These are phyloP conservation scores for Melanocharis versteri DNA, from an alignment of 2,113 vertebrate genomes.

Conservation along the genomic window DNA sequence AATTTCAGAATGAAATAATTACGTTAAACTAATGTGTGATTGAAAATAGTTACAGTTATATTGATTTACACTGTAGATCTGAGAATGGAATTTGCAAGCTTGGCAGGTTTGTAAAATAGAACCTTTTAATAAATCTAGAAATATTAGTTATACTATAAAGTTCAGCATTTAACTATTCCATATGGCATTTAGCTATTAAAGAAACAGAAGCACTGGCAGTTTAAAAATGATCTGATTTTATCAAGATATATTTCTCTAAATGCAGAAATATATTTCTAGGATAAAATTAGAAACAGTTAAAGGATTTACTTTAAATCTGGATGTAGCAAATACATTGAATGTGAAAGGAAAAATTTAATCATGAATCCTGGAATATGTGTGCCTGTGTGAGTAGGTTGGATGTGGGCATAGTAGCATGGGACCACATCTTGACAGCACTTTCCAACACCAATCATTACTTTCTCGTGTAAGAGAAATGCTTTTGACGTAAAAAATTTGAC, in stretches of 20 bases:
- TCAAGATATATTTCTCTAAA: background rate
- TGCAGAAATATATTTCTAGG: background rate
- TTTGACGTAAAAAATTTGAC: background rate
- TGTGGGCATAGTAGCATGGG: background rate
- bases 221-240: background rate
- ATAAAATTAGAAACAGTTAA: background rate
- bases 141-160: background rate
- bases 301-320: background rate
- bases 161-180: background rate
- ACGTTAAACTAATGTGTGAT: background rate
- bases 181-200: background rate
- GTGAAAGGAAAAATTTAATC: background rate
- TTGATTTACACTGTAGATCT: background rate
- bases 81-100: background rate
- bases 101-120: background rate
- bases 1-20: constrained; percentile 42
- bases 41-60: constrained; percentile 6
- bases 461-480: background rate
- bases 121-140: constrained; percentile 21
- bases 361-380: background rate
- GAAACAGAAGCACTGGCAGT: background rate
- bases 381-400: background rate
- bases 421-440: background rate
- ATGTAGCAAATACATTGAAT: background rate
- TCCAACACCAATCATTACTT: background rate